These are phyloP conservation scores for Argyrosomus japonicus DNA, from an alignment of 2,113 vertebrate species.

Conservation along the genomic window DNA sequence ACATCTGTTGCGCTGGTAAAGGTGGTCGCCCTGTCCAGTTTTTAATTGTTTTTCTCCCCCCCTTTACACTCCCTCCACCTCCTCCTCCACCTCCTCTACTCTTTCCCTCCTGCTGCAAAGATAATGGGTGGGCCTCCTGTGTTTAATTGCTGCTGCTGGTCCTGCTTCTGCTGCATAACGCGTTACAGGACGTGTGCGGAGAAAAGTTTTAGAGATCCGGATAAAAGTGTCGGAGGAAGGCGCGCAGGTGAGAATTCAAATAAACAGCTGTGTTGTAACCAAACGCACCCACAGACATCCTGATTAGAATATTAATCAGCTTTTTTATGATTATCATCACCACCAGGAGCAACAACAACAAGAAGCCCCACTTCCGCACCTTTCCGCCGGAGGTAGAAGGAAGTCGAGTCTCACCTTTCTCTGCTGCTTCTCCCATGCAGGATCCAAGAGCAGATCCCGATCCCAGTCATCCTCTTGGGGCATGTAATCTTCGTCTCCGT, in stretches of 20 bases:
- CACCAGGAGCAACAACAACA: not conserved
- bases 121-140: slow-evolving; percentile 47
- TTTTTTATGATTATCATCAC: not conserved
- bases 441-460: slow-evolving; percentile 93
- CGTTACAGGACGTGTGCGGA: slow-evolving; percentile 12
- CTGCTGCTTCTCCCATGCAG: slow-evolving; percentile 98
- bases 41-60: slow-evolving; percentile 33
- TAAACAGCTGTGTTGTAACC: not conserved
- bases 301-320: not conserved
- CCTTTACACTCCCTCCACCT: not conserved
- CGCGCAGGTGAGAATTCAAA: slow-evolving; percentile 48
- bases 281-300: not conserved
- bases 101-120: not conserved
- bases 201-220: not conserved
- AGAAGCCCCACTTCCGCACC: slow-evolving; percentile 58
- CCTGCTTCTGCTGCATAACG: slow-evolving; percentile 13
- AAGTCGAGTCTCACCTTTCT: slow-evolving; percentile 87
- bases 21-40: slow-evolving; percentile 62
- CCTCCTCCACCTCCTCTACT: not conserved
- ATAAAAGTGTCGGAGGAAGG: slow-evolving; percentile 38
- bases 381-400: slow-evolving; percentile 39
- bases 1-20: slow-evolving; percentile 82
- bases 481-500: slow-evolving; percentile 90
- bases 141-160: slow-evolving; percentile 13
- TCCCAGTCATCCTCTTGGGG: slow-evolving; percentile 96